Base-by-base conservation (phyloP, 2,113 vertebrate species). In the Leptocoma aspasia region DNA sequence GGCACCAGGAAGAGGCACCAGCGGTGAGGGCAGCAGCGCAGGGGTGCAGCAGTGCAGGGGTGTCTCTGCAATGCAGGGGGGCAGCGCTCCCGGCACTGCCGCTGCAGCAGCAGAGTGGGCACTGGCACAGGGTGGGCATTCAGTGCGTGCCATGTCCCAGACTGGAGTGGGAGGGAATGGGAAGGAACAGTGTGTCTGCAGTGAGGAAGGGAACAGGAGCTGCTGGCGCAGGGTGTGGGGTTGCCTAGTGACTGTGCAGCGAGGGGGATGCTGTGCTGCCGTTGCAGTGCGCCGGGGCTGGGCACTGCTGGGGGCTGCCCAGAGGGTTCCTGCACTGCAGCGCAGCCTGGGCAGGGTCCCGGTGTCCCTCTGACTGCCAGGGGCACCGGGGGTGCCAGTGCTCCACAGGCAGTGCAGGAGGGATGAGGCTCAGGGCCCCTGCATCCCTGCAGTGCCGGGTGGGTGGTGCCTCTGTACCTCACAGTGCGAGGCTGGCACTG, bases 161-260 rank as follows among this genome's bases (percentile, higher is more conserved):
- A 37, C 71, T 59, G 88, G 59, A 76, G 92, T 65, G 90, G 92
- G 63, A 83, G 76, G 83, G 71, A 69, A 70, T 0, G 66, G 79
- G 82, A 88, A 96, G 90, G 92, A 91, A 39, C 64, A 79, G 85
- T 30, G 53, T 35, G 61, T 84, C 84, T 88, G 92, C 94, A 87
- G 87, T 8, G 82, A 87, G 87, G 21, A 75, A 86, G 27, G 79
- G 90, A 94, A 42, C 59, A 26, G 75, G 24, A 44, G 92, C 72
- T 76, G 92, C 92, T 61, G 79, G 95, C 13, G 16, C 70, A 79
- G 82, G 85, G 88, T 93, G 88, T 72, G 90, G 90, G 90, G 96
- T 95, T 97, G 94, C 96, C 95, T 96, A 90, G 96, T 83, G 94
- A 95, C 94, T 72, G 90, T 56, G 75, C 68, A 90, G 95, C 54